These are phyloP conservation scores for Popillia japonica DNA, from an alignment of 1,140 invertebrate species.

Conservation along the genomic window DNA sequence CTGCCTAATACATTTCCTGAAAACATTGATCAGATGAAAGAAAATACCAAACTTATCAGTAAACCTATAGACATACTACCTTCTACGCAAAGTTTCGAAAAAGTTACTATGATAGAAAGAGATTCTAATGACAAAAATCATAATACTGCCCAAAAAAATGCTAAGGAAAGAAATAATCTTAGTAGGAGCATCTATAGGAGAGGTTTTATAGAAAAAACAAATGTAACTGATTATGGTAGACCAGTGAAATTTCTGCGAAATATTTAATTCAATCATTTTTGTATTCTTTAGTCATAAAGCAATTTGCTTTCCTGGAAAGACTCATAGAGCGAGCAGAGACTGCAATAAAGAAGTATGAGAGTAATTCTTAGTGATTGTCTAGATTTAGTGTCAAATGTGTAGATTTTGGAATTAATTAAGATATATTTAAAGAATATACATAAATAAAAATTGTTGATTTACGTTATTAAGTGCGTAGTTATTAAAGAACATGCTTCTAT, in stretches of 20 bases:
- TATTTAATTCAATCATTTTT: neutral
- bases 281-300: constrained; percentile 1
- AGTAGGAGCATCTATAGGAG: neutral
- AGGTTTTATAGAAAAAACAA: constrained; percentile 29
- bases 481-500: no score
- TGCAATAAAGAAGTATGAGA: no score
- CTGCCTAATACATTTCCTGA: constrained; percentile 53
- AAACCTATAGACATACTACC: constrained; percentile 20
- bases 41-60: constrained; percentile 14
- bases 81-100: neutral
- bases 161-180: constrained; percentile 26
- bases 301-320: neutral
- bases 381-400: no score
- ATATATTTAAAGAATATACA: no score
- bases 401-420: no score
- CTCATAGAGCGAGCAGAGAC: no score
- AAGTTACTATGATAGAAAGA: neutral
- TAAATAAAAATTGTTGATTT: no score
- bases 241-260: neutral
- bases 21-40: constrained; percentile 39
- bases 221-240: constrained; percentile 27
- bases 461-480: no score
- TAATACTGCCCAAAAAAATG: constrained; percentile 18
- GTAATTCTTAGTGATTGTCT: no score
- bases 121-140: neutral